Evolutionary conservation across 2,888 invertebrate species (phyloP).

Genomic region (Oligia fasciuncula): DNA sequence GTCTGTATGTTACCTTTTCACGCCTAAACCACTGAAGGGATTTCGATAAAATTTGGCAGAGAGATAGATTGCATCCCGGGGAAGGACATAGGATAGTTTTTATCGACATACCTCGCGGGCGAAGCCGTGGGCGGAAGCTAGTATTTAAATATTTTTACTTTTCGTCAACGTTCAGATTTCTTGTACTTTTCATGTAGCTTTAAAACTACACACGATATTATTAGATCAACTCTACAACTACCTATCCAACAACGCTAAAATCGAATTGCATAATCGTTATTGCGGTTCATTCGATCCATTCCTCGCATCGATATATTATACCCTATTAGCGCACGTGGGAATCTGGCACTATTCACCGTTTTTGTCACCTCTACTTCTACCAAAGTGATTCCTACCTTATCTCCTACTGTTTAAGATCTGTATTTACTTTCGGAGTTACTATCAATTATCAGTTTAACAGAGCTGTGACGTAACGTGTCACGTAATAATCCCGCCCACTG

Average conservation of each 20-base stretch:
- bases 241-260: constrained; percentile 15
- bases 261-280: constrained; percentile 56
- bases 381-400: constrained; percentile 30
- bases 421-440: constrained; percentile 18
- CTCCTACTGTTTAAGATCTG: background rate
- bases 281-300: constrained; percentile 38
- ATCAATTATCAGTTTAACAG: constrained; percentile 52
- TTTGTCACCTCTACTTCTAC: constrained; percentile 27
- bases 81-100: no score
- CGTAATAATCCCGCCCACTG: constrained; percentile 61
- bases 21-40: no score
- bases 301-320: constrained; percentile 21
- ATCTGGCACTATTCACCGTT: constrained; percentile 60
- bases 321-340: constrained; percentile 47
- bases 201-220: background rate
- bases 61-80: no score
- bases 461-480: constrained; percentile 56
- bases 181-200: no score
- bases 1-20: no score
- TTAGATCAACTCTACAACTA: constrained; percentile 4
- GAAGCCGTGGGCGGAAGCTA: no score
- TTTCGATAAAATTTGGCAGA: no score
- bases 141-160: background rate
- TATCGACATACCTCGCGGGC: no score
- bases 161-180: background rate